These are phyloP conservation scores for Pseudoatta argentina DNA, from an alignment of 1,140 invertebrate genomes.

Conservation along the genomic window DNA sequence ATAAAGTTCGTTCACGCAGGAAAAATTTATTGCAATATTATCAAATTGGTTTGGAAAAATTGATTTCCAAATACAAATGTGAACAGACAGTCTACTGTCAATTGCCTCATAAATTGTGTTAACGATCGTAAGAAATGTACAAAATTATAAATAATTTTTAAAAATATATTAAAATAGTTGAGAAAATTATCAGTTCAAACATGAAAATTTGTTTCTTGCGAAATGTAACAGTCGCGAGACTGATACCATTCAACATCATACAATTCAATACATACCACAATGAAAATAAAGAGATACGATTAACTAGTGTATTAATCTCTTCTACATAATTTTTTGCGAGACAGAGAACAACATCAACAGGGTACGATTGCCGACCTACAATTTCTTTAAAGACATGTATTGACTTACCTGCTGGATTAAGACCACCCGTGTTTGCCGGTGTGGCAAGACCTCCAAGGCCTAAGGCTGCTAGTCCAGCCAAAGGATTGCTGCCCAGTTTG, in stretches of 20 bases:
- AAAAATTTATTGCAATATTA: background rate
- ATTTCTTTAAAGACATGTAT: background rate
- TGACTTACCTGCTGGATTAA: constrained; percentile 94
- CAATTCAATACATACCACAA: background rate
- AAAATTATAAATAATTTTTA: background rate
- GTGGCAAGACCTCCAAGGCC: constrained; percentile 93
- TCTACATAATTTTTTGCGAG: constrained; percentile 8
- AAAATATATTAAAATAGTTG: background rate
- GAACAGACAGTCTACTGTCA: background rate
- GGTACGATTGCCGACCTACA: background rate
- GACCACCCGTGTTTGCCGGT: constrained; percentile 92
- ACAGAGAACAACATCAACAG: background rate
- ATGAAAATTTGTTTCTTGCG: background rate
- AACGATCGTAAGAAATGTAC: background rate
- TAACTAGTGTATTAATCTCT: background rate
- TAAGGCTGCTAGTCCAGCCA: constrained; percentile 94
- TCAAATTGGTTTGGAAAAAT: background rate
- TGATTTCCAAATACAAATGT: background rate
- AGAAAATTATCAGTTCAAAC: background rate
- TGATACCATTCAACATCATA: background rate
- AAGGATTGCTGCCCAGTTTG: constrained; percentile 93
- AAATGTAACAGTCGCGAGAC: background rate
- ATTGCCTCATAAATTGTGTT: background rate
- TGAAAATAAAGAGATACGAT: background rate
- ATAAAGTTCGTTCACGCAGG: background rate